Conservation (phyloP, 2,113 vertebrate species). For the Semnopithecus entellus region DNA sequence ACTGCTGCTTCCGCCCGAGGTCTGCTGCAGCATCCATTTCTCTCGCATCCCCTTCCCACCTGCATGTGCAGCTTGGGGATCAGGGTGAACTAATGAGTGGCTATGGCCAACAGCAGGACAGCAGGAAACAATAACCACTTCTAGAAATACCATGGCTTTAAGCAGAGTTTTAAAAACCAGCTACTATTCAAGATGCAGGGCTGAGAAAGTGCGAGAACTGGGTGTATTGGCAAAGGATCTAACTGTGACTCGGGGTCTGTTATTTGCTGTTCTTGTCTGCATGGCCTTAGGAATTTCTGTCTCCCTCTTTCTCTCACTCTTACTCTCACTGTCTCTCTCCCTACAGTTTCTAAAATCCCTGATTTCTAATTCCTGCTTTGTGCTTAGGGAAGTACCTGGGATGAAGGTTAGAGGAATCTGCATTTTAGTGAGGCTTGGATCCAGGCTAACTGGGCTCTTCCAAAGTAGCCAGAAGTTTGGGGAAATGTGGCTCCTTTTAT, state of each 20-base stretch:
- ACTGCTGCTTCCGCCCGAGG: not conserved
- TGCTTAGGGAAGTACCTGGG: not conserved
- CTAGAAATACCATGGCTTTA: not conserved
- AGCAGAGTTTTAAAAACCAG: constrained; percentile 6
- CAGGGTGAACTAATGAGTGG: not conserved
- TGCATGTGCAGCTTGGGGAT: not conserved
- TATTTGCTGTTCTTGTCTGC: not conserved
- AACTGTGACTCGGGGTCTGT: not conserved
- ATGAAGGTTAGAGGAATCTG: not conserved
- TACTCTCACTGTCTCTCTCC: not conserved
- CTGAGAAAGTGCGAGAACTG: not conserved
- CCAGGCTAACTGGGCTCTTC: not conserved
- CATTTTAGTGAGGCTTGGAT: not conserved
- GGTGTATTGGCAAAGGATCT: not conserved
- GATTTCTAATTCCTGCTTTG: not conserved
- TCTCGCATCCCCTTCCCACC: not conserved
- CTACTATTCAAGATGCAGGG: not conserved
- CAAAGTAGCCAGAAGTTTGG: not conserved
- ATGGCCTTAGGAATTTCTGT: not conserved
- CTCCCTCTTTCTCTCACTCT: too few species aligned
- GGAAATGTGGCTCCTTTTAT: not conserved
- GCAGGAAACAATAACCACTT: not conserved
- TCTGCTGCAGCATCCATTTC: not conserved
- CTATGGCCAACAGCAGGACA: not conserved
- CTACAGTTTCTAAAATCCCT: not conserved